Percentiles rank a stretch among this genome's conserved stretches.
Evolutionary conservation across 2,797 vertebrate genomes (phyloP).

Genomic region (Schizopygopsis pylzovi): DNA sequence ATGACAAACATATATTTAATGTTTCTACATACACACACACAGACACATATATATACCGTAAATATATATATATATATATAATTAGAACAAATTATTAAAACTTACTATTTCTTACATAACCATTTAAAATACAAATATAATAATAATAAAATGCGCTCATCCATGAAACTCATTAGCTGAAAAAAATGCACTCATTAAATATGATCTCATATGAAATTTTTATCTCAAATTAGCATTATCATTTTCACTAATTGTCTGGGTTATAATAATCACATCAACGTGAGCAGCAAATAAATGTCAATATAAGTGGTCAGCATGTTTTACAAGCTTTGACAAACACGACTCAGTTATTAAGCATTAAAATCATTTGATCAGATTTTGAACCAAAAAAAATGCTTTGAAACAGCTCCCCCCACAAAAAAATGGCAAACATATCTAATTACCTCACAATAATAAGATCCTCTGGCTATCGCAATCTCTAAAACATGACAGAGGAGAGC

Average conservation of each 20-base stretch:
- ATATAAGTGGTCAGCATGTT: slow-evolving; percentile 3
- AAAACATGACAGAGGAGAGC: slow-evolving; percentile 33
- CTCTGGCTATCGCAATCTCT: slow-evolving; percentile 21
- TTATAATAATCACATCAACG: background rate
- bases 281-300: background rate
- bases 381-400: background rate
- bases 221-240: background rate
- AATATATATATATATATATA: too few species aligned
- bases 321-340: background rate
- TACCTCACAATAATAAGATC: slow-evolving; percentile 20
- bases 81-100: too few species aligned
- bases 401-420: slow-evolving; percentile 2
- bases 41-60: too few species aligned
- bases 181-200: background rate
- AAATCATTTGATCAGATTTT: slow-evolving; percentile 20
- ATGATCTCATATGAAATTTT: background rate
- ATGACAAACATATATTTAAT: too few species aligned
- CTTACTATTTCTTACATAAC: too few species aligned
- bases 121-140: too few species aligned
- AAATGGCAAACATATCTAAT: slow-evolving; percentile 23
- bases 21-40: too few species aligned
- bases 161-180: background rate
- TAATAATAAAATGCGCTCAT: background rate
- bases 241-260: background rate
- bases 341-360: slow-evolving; percentile 4